Percentiles rank a stretch among this genome's conserved stretches.
These are phyloP conservation scores for Cliona cf. orientalis DNA, from an alignment of 37 sponge, comb jelly and placozoan genomes.

Conservation along the genomic window DNA sequence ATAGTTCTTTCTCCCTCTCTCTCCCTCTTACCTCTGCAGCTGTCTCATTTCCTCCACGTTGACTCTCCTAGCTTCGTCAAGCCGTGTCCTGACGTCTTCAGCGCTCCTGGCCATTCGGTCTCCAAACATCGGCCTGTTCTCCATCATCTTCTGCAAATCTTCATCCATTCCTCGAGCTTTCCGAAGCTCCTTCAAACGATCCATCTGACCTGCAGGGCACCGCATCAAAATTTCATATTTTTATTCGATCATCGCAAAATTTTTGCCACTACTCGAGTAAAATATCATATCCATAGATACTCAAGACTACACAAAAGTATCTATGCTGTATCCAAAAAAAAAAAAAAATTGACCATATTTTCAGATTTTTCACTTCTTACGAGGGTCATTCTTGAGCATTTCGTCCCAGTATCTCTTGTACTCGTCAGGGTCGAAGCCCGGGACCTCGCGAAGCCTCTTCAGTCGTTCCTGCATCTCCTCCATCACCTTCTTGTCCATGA, in stretches of 20 bases:
- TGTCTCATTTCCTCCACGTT: slow-evolving; percentile 68
- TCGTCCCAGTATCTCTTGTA: slow-evolving; percentile 80
- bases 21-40: slow-evolving; percentile 40
- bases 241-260: too few relatives aligned
- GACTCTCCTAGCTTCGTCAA: slow-evolving; percentile 75
- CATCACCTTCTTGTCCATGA: background rate
- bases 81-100: slow-evolving; percentile 46
- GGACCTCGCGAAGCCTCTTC: slow-evolving; percentile 11
- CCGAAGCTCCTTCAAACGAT: background rate
- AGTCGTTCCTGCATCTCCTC: background rate
- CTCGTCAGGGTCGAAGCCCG: slow-evolving; percentile 65
- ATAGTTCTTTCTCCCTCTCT: too few relatives aligned
- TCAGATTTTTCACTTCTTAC: slow-evolving; percentile 22
- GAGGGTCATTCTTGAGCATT: slow-evolving; percentile 37
- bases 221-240: too few relatives aligned
- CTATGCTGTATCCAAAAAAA: too few relatives aligned
- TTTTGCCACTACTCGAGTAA: too few relatives aligned
- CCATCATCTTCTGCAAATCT: slow-evolving; percentile 17
- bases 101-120: slow-evolving; percentile 31
- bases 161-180: background rate
- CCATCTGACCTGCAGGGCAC: background rate
- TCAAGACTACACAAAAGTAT: background rate
- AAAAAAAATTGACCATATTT: background rate
- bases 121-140: slow-evolving; percentile 13
- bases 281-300: background rate